Base-by-base conservation (phyloP, 1,140 invertebrate species). In the Lerema accius region DNA sequence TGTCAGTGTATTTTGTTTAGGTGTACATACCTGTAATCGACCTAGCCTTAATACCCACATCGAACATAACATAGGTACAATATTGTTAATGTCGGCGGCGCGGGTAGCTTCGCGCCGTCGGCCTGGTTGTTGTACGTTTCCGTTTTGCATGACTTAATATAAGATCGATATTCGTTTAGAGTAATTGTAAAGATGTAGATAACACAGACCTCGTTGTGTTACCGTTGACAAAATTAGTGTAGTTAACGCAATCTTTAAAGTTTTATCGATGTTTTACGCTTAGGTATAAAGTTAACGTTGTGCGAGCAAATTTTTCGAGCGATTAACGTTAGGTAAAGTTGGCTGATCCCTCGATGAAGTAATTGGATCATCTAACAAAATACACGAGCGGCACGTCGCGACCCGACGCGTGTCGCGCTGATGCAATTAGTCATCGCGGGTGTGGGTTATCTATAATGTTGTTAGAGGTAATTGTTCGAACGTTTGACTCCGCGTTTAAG, bases 11-110 rank as follows among this genome's bases (percentile, higher is more conserved):
- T 80, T 84, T 77, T 69, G 69, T 82, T 85, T 82, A 83, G 80
- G 68, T 84, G 82, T 83, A 78, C 65, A 80, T 84, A 84, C 73
- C 76, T 73, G 67, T 81, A 82, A 83, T 75, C 66, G 71, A 82
- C 82, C 79, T 88, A 90, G 87, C 87, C 87, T 90, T 90, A 88
- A 83, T 76, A 75, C 72, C 85, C 82, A 90, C 87, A 90, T 90
- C 87, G 87, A 90, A 89, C 67, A 73, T 84, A 81, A 64, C 77
- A 80, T 89, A 86, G 84, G 76, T 84, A 76, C 73, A 76, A 73
- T 71, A 82, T 88, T 79, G 79, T 84, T 80, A 73, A 70, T 48
- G 46, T 39, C 32, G 56, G n/a, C 65, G 42, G 49, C 42, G 66
- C 37, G 11, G 61, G 49, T 71, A 37, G 67, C 50, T 43, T 56